These are phyloP conservation scores for Phytoseiulus persimilis DNA, from an alignment of 2,888 invertebrate species.

Conservation along the genomic window DNA sequence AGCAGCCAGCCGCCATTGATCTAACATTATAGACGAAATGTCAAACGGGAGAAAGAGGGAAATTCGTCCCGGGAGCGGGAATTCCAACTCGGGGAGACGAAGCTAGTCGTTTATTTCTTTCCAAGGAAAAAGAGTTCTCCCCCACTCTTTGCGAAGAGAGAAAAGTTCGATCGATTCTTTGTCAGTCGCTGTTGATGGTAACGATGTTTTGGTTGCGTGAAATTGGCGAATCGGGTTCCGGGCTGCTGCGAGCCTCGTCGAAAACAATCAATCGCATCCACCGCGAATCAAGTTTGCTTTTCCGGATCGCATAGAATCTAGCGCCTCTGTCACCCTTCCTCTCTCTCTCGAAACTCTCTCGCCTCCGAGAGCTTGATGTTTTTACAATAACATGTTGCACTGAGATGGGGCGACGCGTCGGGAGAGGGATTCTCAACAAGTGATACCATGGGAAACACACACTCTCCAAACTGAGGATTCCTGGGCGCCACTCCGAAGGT, in stretches of 20 bases:
- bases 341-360: background rate
- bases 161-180: constrained; percentile 5
- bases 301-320: background rate
- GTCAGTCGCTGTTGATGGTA: background rate
- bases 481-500: no score
- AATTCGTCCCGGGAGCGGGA: constrained; percentile 10
- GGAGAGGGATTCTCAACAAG: background rate
- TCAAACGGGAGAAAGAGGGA: constrained; percentile 16
- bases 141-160: background rate
- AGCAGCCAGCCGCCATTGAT: constrained; percentile 21
- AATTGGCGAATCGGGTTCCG: background rate
- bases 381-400: background rate
- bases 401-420: background rate
- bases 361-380: background rate
- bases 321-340: background rate
- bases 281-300: constrained; percentile 5
- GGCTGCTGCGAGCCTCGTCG: background rate
- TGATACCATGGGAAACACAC: background rate
- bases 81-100: background rate
- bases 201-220: background rate
- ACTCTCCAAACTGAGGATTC: no score
- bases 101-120: background rate
- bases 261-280: background rate
- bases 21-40: constrained; percentile 31
- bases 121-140: background rate